A percentile compares a stretch with the other conserved stretches of the same genome.
Conservation (phyloP, 2,113 vertebrate genomes). For the Helogale parvula region DNA sequence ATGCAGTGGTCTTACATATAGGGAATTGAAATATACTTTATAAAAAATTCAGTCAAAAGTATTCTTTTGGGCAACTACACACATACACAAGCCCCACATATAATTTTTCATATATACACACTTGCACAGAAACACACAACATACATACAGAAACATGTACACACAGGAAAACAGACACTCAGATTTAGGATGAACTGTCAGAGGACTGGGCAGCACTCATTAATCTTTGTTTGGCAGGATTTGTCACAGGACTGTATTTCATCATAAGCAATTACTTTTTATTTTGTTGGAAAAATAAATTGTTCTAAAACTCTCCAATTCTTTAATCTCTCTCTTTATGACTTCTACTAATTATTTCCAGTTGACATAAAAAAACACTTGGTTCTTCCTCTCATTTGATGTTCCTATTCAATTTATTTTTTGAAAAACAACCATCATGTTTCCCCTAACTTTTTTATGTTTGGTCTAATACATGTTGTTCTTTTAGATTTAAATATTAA, state of each 20-base stretch:
- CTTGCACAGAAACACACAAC: not conserved
- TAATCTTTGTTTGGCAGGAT: not conserved
- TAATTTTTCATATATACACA: not conserved
- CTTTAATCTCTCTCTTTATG: not conserved
- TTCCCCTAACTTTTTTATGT: not conserved
- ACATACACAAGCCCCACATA: not conserved
- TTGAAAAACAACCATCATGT: not conserved
- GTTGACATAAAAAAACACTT: not conserved
- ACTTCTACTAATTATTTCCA: not conserved
- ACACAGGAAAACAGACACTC: not conserved
- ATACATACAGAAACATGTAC: not conserved
- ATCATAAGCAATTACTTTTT: not conserved
- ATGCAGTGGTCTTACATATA: not conserved
- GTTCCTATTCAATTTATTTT: not conserved
- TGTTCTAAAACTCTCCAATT: not conserved
- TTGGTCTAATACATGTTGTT: not conserved
- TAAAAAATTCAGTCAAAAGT: not conserved
- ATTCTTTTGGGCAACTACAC: not conserved
- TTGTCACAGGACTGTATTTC: not conserved
- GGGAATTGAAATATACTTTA: not conserved
- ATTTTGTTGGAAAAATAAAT: conserved; percentile 21
- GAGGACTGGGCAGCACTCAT: not conserved
- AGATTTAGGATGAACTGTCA: not conserved
- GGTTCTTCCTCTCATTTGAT: not conserved
- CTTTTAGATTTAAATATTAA: conserved; percentile 8